Conservation (phyloP, 1,140 invertebrate species). For the Epicauta chinensis region DNA sequence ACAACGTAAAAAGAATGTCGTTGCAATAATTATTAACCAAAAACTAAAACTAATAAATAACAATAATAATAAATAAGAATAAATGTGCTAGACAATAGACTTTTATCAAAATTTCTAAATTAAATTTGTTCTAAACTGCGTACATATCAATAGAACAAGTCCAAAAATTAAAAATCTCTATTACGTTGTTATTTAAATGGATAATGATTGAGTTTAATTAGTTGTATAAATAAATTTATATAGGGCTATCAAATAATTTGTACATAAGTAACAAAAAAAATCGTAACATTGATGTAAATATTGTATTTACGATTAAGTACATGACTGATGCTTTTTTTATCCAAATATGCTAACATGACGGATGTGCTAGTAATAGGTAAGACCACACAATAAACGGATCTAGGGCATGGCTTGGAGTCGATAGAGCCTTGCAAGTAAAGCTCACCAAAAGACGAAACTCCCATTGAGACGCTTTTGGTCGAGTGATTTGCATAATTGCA, state of each 20-base stretch:
- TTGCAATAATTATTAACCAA: background rate
- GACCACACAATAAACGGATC: too few species aligned
- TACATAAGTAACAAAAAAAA: conserved; percentile 16
- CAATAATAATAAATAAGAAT: background rate
- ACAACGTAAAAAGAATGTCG: background rate
- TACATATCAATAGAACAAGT: conserved; percentile 13
- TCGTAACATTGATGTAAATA: conserved; percentile 11
- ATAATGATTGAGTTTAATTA: conserved; percentile 1
- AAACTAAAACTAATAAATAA: background rate
- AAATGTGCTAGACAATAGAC: conserved; percentile 17
- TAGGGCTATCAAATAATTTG: conserved; percentile 6
- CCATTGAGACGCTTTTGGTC: too few species aligned
- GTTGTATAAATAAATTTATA: background rate
- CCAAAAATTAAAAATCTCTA: background rate
- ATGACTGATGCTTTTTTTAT: conserved; percentile 29
- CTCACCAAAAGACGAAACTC: too few species aligned
- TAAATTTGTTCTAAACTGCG: conserved; percentile 11
- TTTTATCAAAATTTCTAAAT: conserved; percentile 2
- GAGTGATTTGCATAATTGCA: too few species aligned
- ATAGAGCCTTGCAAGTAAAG: too few species aligned
- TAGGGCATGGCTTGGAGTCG: too few species aligned
- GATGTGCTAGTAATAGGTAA: background rate
- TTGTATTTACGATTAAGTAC: conserved; percentile 14
- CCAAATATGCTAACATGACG: conserved; percentile 16
- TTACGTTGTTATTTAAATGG: too few species aligned